Base-by-base conservation (phyloP, 2,888 invertebrate species). In the Campoplex capitator region DNA sequence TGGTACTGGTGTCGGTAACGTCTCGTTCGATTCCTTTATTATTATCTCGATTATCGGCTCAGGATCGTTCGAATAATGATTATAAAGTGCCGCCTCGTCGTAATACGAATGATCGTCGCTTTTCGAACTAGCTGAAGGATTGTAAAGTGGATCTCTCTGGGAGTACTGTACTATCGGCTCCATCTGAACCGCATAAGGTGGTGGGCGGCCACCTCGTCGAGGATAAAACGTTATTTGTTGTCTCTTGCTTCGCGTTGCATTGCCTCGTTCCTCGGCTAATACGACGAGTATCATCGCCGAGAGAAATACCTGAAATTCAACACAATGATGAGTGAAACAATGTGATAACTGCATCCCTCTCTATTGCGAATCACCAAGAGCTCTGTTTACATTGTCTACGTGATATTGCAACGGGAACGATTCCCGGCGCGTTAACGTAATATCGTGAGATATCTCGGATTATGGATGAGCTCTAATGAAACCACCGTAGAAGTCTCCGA, bases 41-140 rank as follows among this genome's bases (percentile, higher is more conserved):
- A 98, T 98, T 89, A 98, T 98, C 95, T 98, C 98, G 90, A 98
- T 98, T 32, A 98, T 98, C 7, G 98, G 98, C 92, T 98, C 98
- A 0, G 98, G 98, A 77, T 97, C 97, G 94, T 96, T 91, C 89
- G 95, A 94, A 85, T 95, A 95, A 62, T 94, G 90, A 88, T 91
- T 91, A 94, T 85, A 88, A n/a, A 78, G 62, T 9, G 76, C n/a
- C 7, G 82, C 11, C 32, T 89, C 89, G 9, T 89, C 89, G 79
- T 92, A 81, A 56, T 84, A 88, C 13, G 94, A 89, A 83, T 82
- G 90, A 71, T 92, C 94, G 95, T 89, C 96, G 90, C 89, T 96
- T 95, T 92, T 96, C 95, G 93, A 93, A 90, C 90, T 94, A 76
- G 92, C 95, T 89, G 93, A 95, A 0, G 96, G 96, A 91, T 97